These are phyloP conservation scores for Ophion slaviceki DNA, from an alignment of 2,888 invertebrate genomes.

Conservation along the genomic window DNA sequence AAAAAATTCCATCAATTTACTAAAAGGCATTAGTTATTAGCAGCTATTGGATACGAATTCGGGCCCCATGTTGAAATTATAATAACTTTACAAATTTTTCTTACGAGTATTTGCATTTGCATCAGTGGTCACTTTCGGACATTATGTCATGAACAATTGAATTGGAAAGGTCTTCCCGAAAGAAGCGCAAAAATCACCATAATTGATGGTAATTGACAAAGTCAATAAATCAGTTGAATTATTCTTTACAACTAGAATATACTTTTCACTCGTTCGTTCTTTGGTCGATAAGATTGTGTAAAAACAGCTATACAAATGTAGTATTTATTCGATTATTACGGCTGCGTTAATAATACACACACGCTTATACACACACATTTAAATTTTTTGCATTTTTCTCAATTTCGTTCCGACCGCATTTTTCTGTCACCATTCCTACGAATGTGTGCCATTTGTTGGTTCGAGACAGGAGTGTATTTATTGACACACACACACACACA, in stretches of 20 bases:
- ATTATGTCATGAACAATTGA: neutral
- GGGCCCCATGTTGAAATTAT: no score
- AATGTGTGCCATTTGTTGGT: constrained; percentile 36
- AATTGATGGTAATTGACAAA: neutral
- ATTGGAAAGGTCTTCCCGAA: neutral
- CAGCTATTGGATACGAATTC: no score
- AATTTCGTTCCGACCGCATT: constrained; percentile 57
- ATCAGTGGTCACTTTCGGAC: neutral
- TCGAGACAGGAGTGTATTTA: constrained; percentile 16
- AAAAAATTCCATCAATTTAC: no score
- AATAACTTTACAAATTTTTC: no score
- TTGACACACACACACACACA: no score
- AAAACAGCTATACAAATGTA: neutral
- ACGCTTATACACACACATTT: neutral
- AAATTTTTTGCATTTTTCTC: neutral
- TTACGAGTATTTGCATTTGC: neutral
- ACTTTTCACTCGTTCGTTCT: neutral
- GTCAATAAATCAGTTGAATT: neutral
- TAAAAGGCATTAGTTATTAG: no score
- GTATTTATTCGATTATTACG: constrained; percentile 1
- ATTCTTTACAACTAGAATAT: neutral
- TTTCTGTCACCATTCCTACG: constrained; percentile 58
- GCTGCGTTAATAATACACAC: neutral
- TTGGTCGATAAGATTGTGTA: neutral
- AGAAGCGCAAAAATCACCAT: neutral